Evolutionary conservation across 1,140 invertebrate genomes (phyloP), one percentile per base, ranked within the genome.

Genomic region (Magallana ariakensis): DNA sequence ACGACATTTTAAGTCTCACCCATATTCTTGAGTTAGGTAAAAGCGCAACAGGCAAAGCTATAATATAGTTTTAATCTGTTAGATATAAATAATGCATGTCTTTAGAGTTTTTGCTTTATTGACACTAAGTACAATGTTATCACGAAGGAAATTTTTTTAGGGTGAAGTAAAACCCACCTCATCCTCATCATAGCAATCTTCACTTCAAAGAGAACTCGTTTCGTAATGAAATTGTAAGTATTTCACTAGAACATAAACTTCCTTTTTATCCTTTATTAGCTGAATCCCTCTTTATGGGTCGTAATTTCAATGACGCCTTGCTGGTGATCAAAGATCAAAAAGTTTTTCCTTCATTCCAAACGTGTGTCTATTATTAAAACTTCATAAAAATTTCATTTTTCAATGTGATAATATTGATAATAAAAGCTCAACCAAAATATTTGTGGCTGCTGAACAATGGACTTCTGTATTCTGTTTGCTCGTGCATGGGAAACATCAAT

Each of bases 241-340:
- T 11, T 75, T 75, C 22, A 26, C 22, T 26, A 75, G 10, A 13
- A 75, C 66, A 75, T 75, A 26, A 75, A 75, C 66, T 75, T 75
- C 22, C 33, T 75, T 22, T 26, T 26, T 13, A 19, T 26, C 33
- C 13, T 26, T 75, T 26, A 75, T 75, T 26, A 22, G 22, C 10
- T 75, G 13, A 75, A 75, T 26, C 66, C 66, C 15, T 26, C 66
- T 33, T 26, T 75, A 19, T 26, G 22, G 58, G 58, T 62, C 33
- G 22, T 11, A 8, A 26, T 19, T 26, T 26, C 33, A 75, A 26
- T 75, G 19, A 75, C 66, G 66, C 9, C 66, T 13, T 26, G 26
- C 22, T 13, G 66, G 3, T 75, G 1, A 22, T 75, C 58, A 60
- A 60, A 60, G 58, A 60, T 16, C 58, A 60, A 60, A 60, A 13